Conservation (phyloP, 2,797 vertebrate species). For the Merluccius polli region DNA sequence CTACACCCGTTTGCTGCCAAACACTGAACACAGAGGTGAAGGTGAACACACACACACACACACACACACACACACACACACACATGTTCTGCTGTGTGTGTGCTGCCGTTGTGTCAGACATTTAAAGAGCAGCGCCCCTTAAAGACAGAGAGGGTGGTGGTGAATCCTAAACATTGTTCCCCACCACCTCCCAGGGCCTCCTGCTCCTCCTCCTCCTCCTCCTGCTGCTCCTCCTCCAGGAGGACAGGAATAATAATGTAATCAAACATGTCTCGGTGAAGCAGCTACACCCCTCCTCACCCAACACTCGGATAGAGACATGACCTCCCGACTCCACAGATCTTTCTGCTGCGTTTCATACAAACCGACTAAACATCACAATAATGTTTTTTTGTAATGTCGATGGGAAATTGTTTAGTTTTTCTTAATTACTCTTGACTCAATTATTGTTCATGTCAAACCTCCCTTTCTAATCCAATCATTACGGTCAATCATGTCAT, state of each 20-base stretch:
- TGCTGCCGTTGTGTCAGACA: neutral
- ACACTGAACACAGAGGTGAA: neutral
- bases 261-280: constrained; percentile 16
- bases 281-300: too few species aligned
- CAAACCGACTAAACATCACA: neutral
- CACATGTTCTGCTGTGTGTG: too few species aligned
- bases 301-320: neutral
- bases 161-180: constrained; percentile 43
- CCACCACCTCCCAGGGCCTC: constrained; percentile 14
- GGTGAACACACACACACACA: neutral
- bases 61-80: too few species aligned
- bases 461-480: neutral
- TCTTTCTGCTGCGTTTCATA: neutral
- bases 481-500: neutral
- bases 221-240: constrained; percentile 23
- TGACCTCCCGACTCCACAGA: neutral
- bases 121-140: constrained; percentile 19
- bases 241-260: constrained; percentile 38
- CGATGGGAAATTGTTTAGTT: neutral
- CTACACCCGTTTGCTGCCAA: too few species aligned
- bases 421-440: neutral
- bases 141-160: constrained; percentile 42
- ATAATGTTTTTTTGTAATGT: neutral
- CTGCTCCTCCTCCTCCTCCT: neutral
- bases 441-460: neutral